Percentiles rank a stretch among this genome's conserved stretches.
Evolutionary conservation across 2,797 vertebrate species (phyloP).

Genomic region (Molossus molossus): DNA sequence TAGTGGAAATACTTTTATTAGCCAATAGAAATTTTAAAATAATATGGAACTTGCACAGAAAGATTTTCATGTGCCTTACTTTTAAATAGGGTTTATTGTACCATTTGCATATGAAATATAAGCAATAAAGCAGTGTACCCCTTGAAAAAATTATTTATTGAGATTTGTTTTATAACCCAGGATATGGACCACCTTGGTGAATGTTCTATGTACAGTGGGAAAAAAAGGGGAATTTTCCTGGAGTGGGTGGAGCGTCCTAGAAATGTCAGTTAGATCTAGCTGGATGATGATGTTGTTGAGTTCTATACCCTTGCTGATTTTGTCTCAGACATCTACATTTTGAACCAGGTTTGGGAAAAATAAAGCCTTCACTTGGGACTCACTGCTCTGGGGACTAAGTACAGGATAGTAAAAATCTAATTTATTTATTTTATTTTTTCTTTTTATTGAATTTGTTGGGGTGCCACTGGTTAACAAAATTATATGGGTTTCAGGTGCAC

Average conservation of each 20-base stretch:
- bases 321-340: conserved; percentile 11
- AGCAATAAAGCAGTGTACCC: conserved; percentile 75
- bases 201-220: conserved; percentile 6
- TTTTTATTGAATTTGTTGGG: neutral
- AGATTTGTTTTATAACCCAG: conserved; percentile 19
- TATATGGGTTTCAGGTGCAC: neutral
- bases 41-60: conserved; percentile 83
- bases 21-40: conserved; percentile 21
- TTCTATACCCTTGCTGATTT: conserved; percentile 56
- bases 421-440: neutral
- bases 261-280: neutral
- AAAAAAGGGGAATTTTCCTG: conserved; percentile 9
- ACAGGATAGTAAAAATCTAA: neutral
- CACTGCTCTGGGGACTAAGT: conserved; percentile 1
- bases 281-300: conserved; percentile 15
- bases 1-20: conserved; percentile 80
- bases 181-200: conserved; percentile 17
- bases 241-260: neutral
- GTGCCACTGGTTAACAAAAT: neutral
- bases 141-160: neutral
- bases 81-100: conserved; percentile 87
- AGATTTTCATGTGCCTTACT: conserved; percentile 90
- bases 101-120: conserved; percentile 83
- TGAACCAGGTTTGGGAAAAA: conserved; percentile 40
- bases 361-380: conserved; percentile 17